Evolutionary conservation across 2,797 vertebrate genomes (phyloP).

Genomic region (Brachymystax lenok): DNA sequence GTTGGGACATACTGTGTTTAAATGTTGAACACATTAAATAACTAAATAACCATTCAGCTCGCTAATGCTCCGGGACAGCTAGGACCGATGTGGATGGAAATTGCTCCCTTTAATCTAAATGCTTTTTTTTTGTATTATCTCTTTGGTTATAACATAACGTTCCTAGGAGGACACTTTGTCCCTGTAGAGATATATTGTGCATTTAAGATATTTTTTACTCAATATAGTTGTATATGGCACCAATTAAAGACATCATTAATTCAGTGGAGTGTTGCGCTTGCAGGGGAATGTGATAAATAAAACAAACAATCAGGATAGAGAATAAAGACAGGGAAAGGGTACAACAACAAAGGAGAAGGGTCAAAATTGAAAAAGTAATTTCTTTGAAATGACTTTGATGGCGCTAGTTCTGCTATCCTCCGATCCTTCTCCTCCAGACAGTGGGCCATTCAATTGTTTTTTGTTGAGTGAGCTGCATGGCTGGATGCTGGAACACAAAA

Average conservation of each 20-base stretch:
- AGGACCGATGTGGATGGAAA: slow-evolving; percentile 43
- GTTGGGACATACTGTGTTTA: slow-evolving; percentile 17
- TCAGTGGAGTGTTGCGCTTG: slow-evolving; percentile 51
- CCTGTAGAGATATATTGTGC: slow-evolving; percentile 63
- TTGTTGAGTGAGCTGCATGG: not conserved
- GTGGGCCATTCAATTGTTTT: not conserved
- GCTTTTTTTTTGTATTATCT: slow-evolving; percentile 53
- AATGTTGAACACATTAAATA: slow-evolving; percentile 43
- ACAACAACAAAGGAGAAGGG: no score
- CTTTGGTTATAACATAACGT: slow-evolving; percentile 65
- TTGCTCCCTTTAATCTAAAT: slow-evolving; percentile 58
- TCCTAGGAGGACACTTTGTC: slow-evolving; percentile 66
- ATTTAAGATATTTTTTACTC: slow-evolving; percentile 68
- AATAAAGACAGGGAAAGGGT: not conserved
- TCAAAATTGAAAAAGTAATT: not conserved
- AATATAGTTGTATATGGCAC: slow-evolving; percentile 48
- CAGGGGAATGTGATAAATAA: slow-evolving; percentile 41
- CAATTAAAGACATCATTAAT: slow-evolving; percentile 70
- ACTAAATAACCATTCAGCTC: slow-evolving; percentile 26
- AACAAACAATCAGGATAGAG: slow-evolving; percentile 38
- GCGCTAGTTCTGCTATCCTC: no score
- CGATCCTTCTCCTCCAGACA: no score
- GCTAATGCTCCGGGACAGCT: slow-evolving; percentile 46
- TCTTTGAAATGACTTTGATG: no score
- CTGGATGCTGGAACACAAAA: slow-evolving; percentile 23